A percentile compares a stretch with the other conserved stretches of the same genome.
Conservation (phyloP, 2,888 invertebrate species). For the Morpho helenor region DNA sequence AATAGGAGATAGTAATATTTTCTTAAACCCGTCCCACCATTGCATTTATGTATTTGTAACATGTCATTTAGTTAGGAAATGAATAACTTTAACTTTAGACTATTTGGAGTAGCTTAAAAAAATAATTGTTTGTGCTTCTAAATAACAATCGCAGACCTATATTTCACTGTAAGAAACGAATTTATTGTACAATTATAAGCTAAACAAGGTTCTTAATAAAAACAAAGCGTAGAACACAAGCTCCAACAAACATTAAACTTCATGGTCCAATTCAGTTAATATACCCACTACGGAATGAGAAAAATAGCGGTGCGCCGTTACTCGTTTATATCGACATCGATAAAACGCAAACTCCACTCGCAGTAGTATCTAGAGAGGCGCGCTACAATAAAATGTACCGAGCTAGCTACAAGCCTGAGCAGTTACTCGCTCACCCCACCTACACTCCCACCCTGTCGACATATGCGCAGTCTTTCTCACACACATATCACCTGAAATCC, state of each 20-base stretch:
- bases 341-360: conserved; percentile 50
- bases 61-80: no score
- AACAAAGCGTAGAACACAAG: background rate
- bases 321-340: conserved; percentile 66
- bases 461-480: conserved; percentile 62
- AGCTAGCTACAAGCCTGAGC: conserved; percentile 76
- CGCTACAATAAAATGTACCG: conserved; percentile 78
- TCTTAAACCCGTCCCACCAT: no score
- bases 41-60: no score
- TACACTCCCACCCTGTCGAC: conserved; percentile 40
- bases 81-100: no score
- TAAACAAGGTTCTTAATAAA: no score
- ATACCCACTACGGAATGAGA: conserved; percentile 37
- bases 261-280: background rate
- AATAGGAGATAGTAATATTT: no score
- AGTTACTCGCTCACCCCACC: conserved; percentile 60
- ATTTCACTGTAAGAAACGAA: no score
- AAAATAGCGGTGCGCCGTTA: conserved; percentile 54
- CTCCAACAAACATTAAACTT: background rate
- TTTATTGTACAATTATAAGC: no score
- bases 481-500: conserved; percentile 39
- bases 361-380: conserved; percentile 71
- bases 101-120: no score
- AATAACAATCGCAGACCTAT: background rate
- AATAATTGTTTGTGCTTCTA: background rate